phyloP scores from a whole-genome alignment of 2,113 vertebrate species.

The Ammodytes marinus region DNA sequence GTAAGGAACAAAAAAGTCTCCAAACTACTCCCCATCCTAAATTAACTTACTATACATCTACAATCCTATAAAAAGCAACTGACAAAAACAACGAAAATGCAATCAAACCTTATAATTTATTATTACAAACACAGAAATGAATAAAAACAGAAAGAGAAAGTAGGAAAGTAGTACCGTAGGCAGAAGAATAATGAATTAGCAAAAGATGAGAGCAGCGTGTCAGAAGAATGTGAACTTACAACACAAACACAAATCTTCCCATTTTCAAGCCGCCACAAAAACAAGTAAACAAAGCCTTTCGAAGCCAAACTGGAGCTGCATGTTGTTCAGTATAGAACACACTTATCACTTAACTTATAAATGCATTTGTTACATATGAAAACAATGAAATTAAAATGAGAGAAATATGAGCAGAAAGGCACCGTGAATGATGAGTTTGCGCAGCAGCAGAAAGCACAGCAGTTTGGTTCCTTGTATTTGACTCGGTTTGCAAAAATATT shows the following conservation, averaged over 20 bases:
- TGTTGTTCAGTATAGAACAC: background rate
- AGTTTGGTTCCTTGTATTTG: background rate
- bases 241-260: background rate
- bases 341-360: background rate
- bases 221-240: background rate
- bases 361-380: no score
- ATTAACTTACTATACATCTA: background rate
- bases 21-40: background rate
- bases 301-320: background rate
- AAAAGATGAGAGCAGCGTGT: background rate
- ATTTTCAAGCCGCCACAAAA: background rate
- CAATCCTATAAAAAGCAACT: background rate
- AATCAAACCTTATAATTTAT: background rate
- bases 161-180: no score
- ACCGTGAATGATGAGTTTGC: background rate
- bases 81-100: background rate
- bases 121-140: slow-evolving; percentile 20
- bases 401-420: slow-evolving; percentile 6
- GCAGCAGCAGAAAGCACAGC: background rate
- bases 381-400: background rate
- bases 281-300: slow-evolving; percentile 1
- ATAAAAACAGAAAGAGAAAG: background rate
- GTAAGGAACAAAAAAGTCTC: no score
- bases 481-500: background rate
- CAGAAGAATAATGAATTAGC: background rate